Evolutionary conservation across 2,888 invertebrate genomes (phyloP).

Genomic region (Macropis europaea): DNA sequence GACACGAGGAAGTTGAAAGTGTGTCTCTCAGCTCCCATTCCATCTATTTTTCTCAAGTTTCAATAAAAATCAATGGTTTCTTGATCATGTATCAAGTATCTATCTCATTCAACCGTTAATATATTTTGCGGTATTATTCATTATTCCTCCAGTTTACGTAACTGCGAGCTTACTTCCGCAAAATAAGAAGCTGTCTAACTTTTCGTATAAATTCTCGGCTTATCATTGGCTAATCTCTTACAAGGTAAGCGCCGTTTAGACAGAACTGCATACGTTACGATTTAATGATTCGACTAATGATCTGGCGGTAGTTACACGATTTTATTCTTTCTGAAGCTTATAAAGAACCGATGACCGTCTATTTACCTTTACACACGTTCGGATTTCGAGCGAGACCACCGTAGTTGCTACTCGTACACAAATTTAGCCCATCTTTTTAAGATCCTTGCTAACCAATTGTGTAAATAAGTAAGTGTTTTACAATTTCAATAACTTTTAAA

Average conservation of each 20-base stretch:
- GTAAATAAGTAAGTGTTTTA: too few species aligned
- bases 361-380: background rate
- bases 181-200: background rate
- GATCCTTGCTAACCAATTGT: too few species aligned
- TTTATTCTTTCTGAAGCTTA: background rate
- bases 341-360: background rate
- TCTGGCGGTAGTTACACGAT: background rate
- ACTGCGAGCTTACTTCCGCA: background rate
- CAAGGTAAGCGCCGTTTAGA: background rate
- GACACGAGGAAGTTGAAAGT: background rate
- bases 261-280: background rate
- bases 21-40: background rate
- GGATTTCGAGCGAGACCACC: background rate
- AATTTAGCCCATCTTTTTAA: too few species aligned
- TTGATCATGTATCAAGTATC: background rate
- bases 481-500: too few species aligned
- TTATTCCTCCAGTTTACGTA: conserved; percentile 15
- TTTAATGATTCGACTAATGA: conserved; percentile 12
- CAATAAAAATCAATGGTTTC: conserved; percentile 6
- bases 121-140: background rate
- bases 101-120: background rate
- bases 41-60: too few species aligned
- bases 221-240: conserved; percentile 10
- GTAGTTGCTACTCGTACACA: too few species aligned
- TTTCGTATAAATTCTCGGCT: conserved; percentile 20